Evolutionary conservation across 2,888 invertebrate genomes (phyloP).

Genomic region (Synergus itoensis): DNA sequence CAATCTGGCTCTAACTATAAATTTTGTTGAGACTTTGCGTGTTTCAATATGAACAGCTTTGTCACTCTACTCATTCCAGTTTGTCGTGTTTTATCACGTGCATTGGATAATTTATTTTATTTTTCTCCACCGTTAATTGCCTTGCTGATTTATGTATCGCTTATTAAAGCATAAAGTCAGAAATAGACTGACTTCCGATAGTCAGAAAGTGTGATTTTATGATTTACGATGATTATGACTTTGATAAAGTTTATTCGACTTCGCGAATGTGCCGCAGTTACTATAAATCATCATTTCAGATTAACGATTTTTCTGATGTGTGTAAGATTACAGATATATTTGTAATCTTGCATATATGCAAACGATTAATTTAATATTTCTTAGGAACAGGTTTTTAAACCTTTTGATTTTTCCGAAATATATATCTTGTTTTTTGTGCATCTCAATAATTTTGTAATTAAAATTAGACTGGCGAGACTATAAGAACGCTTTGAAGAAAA

Average conservation of each 20-base stretch:
- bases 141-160: constrained; percentile 21
- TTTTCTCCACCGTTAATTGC: constrained; percentile 27
- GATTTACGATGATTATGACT: constrained; percentile 33
- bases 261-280: neutral
- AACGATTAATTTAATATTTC: constrained; percentile 13
- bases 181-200: neutral
- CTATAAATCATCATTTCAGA: constrained; percentile 17
- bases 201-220: constrained; percentile 32
- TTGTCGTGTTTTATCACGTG: constrained; percentile 22
- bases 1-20: constrained; percentile 25
- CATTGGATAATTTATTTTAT: constrained; percentile 36
- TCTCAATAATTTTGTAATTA: neutral
- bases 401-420: neutral
- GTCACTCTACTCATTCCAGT: constrained; percentile 16
- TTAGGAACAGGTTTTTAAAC: neutral
- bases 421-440: neutral
- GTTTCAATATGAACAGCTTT: constrained; percentile 23
- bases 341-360: too few species aligned
- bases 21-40: constrained; percentile 24
- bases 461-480: neutral
- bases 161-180: neutral
- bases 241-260: constrained; percentile 18
- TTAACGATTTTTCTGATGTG: neutral
- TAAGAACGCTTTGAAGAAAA: too few species aligned
- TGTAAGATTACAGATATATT: neutral